Base-by-base conservation (phyloP, 1,140 invertebrate species). In the Drosophila biarmipes region DNA sequence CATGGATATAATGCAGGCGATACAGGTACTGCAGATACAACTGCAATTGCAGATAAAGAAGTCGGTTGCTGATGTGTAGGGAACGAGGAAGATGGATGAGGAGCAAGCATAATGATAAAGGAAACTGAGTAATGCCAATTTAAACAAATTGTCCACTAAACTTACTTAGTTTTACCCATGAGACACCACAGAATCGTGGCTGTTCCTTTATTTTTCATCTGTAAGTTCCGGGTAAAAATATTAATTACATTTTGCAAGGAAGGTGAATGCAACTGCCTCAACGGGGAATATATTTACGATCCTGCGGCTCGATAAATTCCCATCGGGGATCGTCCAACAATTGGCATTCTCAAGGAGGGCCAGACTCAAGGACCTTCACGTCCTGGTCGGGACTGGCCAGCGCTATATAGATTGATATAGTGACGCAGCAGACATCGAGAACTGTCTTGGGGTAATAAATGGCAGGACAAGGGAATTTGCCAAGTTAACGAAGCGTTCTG, bases 401-500 rank as follows among this genome's bases (percentile, higher is more conserved):
- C 11, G 48, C 43, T 31, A 52, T 29, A 68, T 68, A 38, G 66
- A 69, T 55, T 54, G 66, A 55, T 68, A 46, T 31, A 38, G 38
- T 37, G 17, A 35, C 29, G 24, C 64, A 40, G 27, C 21, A 61
- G 45, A 66, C 48, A 45, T 66, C 49, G 63, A 48, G 15, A 68
- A 62, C 58, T 69, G 34, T 55, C 63, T 68, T 55, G 66, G 63
- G 66, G 63, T 69, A 69, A 68, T 67, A 67, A 67, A 67, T 67
- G 63, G 63, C 63, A 67, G 63, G 66, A 68, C 66, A 55, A 68
- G 66, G 66, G 66, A 69, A 69, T 69, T 69, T 69, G 40, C 66
- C 62, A 69, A 69, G 66, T 68, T 69, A 69, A 69, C 62, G 66
- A 69, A 69, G 63, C 66, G 40, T 69, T 55, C 63, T 56, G 40